A percentile compares a stretch with the other conserved stretches of the same genome.
Conservation (phyloP, 2,113 vertebrate species). For the Anser cygnoides region DNA sequence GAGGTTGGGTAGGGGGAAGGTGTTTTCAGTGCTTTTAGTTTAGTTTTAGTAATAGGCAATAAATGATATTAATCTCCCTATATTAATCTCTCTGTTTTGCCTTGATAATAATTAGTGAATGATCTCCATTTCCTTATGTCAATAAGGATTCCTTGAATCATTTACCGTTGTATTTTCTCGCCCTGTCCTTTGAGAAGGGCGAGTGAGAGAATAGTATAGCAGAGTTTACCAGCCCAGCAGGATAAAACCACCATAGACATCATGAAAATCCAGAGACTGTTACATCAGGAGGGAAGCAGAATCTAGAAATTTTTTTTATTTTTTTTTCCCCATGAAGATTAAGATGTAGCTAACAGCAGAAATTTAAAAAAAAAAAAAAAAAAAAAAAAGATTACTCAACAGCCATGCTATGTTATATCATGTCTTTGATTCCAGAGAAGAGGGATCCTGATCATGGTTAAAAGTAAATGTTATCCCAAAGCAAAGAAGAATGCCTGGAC, state of each 20-base stretch:
- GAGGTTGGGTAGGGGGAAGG: too few species aligned
- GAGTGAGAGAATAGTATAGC: too few species aligned
- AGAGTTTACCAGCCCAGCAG: too few species aligned
- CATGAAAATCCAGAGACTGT: background rate
- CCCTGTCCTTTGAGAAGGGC: too few species aligned
- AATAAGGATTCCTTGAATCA: too few species aligned
- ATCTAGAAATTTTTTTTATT: background rate
- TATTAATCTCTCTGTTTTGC: too few species aligned
- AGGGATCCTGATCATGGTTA: background rate
- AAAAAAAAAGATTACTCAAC: background rate
- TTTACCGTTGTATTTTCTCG: too few species aligned
- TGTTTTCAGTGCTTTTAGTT: too few species aligned
- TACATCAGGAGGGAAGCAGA: background rate
- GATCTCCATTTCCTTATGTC: too few species aligned
- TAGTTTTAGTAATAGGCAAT: too few species aligned
- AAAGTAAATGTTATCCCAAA: background rate
- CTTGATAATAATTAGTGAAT: too few species aligned
- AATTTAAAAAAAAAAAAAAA: background rate
- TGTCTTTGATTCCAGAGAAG: background rate
- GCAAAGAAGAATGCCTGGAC: background rate
- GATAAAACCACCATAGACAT: background rate
- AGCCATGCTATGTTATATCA: background rate
- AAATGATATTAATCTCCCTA: too few species aligned
- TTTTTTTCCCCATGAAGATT: background rate
- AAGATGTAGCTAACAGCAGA: background rate